phyloP scores from a whole-genome alignment of 2,113 vertebrate genomes.

The Caranx melampygus region DNA sequence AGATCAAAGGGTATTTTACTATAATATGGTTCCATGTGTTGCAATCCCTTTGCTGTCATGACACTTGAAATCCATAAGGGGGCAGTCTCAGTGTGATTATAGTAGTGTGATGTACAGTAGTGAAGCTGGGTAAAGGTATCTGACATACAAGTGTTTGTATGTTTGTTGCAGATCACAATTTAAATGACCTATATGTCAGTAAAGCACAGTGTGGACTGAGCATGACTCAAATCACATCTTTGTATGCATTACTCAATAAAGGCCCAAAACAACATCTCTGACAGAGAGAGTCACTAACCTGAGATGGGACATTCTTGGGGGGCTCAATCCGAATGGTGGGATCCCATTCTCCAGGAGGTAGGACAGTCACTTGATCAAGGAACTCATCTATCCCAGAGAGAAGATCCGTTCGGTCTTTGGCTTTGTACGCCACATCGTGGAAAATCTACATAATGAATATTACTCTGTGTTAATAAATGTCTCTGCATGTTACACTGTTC shows the following conservation, averaged over 20 bases:
- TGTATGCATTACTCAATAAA: neutral
- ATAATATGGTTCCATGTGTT: neutral
- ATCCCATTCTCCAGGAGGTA: conserved; percentile 97
- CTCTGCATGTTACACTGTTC: neutral
- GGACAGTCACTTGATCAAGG: conserved; percentile 96
- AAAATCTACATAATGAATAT: conserved; percentile 86
- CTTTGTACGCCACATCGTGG: conserved; percentile 97
- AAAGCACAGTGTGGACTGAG: neutral
- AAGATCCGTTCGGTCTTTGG: conserved; percentile 94
- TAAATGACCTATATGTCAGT: neutral
- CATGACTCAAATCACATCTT: neutral
- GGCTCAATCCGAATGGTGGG: conserved; percentile 97
- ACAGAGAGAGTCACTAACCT: conserved; percentile 80
- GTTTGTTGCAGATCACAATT: neutral
- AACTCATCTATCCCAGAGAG: conserved; percentile 97
- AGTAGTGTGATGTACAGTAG: neutral
- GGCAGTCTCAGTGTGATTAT: conserved; percentile 34
- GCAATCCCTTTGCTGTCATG: neutral
- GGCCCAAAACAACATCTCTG: neutral
- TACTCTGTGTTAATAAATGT: neutral
- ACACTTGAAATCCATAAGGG: conserved; percentile 17
- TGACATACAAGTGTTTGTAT: too few species aligned
- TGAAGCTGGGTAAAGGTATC: neutral
- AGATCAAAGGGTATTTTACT: conserved; percentile 35
- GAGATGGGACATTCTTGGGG: conserved; percentile 95